Conservation (phyloP, 1,140 invertebrate genomes). For the Ruditapes philippinarum region DNA sequence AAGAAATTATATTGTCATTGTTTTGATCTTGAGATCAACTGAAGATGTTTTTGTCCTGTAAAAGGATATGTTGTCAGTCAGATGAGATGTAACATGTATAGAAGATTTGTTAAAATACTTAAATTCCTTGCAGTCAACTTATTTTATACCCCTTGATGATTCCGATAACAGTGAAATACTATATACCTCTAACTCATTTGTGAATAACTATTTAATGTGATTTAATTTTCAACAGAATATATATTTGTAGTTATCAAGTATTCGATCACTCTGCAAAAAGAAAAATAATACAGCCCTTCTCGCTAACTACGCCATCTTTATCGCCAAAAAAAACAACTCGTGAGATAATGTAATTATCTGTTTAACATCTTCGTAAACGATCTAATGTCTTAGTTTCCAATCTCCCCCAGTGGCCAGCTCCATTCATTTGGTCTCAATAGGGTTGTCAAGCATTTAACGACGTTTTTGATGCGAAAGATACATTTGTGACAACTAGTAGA, state of each 20-base stretch:
- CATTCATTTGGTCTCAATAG: slow-evolving; percentile 46
- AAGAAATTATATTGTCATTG: neutral
- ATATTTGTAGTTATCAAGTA: neutral
- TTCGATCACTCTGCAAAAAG: slow-evolving; percentile 31
- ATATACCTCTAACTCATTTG: slow-evolving; percentile 1
- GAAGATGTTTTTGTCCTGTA: no score
- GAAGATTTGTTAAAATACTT: slow-evolving; percentile 4
- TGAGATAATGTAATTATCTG: slow-evolving; percentile 42
- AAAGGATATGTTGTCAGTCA: neutral
- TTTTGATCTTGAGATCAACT: no score
- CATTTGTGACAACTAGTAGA: neutral
- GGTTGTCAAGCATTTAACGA: slow-evolving; percentile 59
- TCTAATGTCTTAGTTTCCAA: slow-evolving; percentile 51
- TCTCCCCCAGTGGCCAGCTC: slow-evolving; percentile 36
- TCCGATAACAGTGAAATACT: neutral
- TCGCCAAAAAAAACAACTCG: slow-evolving; percentile 11
- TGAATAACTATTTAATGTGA: slow-evolving; percentile 54
- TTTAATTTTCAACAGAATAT: slow-evolving; percentile 41
- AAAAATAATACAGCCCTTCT: slow-evolving; percentile 26
- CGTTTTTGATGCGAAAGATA: slow-evolving; percentile 52
- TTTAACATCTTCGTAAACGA: slow-evolving; percentile 32
- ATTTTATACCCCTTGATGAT: slow-evolving; percentile 7
- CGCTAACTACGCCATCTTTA: slow-evolving; percentile 32
- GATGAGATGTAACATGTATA: neutral
- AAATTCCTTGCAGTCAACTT: slow-evolving; percentile 9